These are phyloP conservation scores for Siniperca scherzeri DNA, from an alignment of 2,797 vertebrate species.

Conservation along the genomic window DNA sequence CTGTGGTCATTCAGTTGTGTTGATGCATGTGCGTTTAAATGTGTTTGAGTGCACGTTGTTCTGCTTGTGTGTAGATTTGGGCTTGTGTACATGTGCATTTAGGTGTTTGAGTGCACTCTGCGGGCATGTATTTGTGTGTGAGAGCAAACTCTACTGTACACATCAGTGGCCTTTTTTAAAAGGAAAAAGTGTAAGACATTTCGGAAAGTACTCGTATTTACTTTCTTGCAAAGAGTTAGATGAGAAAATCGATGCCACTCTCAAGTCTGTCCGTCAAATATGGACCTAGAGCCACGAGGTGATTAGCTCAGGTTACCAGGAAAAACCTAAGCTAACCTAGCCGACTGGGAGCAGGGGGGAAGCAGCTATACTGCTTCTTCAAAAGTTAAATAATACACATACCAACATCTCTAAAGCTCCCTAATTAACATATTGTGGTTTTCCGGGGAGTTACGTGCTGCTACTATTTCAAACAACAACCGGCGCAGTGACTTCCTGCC, in stretches of 20 bases:
- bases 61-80: neutral
- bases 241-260: neutral
- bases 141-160: neutral
- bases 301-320: neutral
- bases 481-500: neutral
- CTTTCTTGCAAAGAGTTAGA: neutral
- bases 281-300: neutral
- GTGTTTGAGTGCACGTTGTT: neutral
- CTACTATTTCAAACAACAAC: neutral
- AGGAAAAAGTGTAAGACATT: neutral
- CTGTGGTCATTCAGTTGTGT: constrained; percentile 25
- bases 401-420: neutral
- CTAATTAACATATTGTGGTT: neutral
- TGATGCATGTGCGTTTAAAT: neutral
- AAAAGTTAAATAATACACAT: neutral
- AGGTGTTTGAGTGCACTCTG: neutral
- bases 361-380: neutral
- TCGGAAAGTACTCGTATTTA: neutral
- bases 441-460: neutral
- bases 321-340: neutral
- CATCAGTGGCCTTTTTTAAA: neutral
- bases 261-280: neutral
- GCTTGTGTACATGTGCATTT: neutral
- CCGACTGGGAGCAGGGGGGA: neutral
- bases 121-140: neutral